phyloP scores from a whole-genome alignment of 1,140 invertebrate species.

The Apolygus lucorum region DNA sequence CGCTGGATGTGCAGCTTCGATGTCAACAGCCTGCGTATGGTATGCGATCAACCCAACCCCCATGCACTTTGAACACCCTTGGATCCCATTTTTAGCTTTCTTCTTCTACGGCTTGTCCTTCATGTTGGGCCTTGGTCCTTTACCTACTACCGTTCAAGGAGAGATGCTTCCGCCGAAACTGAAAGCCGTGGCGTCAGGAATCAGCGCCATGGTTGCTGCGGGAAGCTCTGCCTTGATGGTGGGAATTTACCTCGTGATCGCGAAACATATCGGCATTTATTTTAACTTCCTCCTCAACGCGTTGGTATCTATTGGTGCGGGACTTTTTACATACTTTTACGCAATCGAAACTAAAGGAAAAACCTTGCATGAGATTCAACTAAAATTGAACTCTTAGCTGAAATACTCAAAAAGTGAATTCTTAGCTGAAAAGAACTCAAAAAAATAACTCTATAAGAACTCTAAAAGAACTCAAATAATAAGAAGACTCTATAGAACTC shows the following conservation, averaged over 20 bases:
- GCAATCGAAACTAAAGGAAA: conserved; percentile 75
- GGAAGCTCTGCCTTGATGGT: conserved; percentile 54
- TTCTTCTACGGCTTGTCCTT: conserved; percentile 15
- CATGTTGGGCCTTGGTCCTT: conserved; percentile 10
- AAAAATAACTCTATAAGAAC: no score
- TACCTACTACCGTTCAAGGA: conserved; percentile 12
- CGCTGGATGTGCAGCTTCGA: conserved; percentile 26
- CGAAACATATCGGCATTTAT: conserved; percentile 50
- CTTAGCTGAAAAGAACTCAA: no score
- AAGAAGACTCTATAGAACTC: no score
- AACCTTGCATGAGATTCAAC: conserved; percentile 62
- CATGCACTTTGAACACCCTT: no score
- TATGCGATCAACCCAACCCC: no score
- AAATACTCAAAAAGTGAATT: no score
- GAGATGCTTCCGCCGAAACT: conserved; percentile 12
- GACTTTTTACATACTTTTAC: conserved; percentile 47
- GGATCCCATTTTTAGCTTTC: conserved; percentile 4
- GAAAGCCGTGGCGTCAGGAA: conserved; percentile 18
- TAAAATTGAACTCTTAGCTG: no score
- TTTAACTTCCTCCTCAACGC: conserved; percentile 71
- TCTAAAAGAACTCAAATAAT: no score
- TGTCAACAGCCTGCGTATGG: no score
- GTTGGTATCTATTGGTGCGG: conserved; percentile 51
- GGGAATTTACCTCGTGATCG: conserved; percentile 55
- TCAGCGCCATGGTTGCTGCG: conserved; percentile 12